Evolutionary conservation across 2,888 invertebrate species (phyloP).

Genomic region (Leptopilina myrica): DNA sequence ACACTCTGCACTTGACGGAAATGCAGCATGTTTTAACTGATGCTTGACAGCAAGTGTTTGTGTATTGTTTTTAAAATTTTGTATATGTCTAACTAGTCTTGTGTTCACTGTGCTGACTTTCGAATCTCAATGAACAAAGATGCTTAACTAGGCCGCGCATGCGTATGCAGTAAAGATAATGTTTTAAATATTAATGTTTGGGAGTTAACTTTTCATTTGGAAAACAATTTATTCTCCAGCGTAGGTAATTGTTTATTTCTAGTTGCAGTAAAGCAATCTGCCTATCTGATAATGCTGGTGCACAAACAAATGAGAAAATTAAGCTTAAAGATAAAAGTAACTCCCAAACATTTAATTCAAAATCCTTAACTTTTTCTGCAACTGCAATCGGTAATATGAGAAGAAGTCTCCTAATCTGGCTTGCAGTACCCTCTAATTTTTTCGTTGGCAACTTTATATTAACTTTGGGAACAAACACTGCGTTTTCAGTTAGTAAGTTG

Average conservation of each 20-base stretch:
- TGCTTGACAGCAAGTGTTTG: slow-evolving; percentile 45
- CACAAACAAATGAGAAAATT: neutral
- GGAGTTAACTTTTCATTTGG: slow-evolving; percentile 42
- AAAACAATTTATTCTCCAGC: neutral
- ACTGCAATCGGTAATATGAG: neutral
- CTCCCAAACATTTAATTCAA: neutral
- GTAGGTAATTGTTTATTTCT: slow-evolving; percentile 11
- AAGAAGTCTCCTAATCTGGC: slow-evolving; percentile 7
- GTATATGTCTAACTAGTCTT: slow-evolving; percentile 45
- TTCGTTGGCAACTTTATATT: neutral
- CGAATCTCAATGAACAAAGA: slow-evolving; percentile 53
- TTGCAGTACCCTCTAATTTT: slow-evolving; percentile 9
- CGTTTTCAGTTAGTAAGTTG: neutral
- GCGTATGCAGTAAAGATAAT: slow-evolving; percentile 47
- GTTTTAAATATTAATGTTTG: slow-evolving; percentile 49
- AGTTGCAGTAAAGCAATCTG: slow-evolving; percentile 9
- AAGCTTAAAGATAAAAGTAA: neutral
- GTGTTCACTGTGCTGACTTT: slow-evolving; percentile 57
- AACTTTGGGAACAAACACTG: neutral
- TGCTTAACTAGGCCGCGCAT: slow-evolving; percentile 49
- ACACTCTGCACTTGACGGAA: neutral
- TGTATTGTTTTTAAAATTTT: slow-evolving; percentile 54
- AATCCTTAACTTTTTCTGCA: neutral
- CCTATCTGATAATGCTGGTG: slow-evolving; percentile 1
- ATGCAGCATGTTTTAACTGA: slow-evolving; percentile 38